Conservation (phyloP, 2,797 vertebrate genomes). For the Bradypus variegatus region DNA sequence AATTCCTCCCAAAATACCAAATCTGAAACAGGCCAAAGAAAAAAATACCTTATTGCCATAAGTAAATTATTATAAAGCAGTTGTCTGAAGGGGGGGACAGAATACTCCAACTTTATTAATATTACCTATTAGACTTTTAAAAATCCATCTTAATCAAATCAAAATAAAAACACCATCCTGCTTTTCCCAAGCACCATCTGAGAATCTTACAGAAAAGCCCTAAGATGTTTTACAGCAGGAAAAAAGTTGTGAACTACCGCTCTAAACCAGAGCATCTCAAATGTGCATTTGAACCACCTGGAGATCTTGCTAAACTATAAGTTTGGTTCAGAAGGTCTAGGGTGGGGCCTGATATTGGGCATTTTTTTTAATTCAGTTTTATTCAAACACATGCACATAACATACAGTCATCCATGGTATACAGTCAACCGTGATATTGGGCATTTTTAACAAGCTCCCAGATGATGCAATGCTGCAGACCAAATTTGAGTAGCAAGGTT, state of each 20-base stretch:
- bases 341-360: background rate
- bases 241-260: background rate
- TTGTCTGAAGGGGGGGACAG: background rate
- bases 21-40: background rate
- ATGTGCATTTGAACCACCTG: background rate
- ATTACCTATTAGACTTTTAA: background rate
- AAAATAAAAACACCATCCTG: background rate
- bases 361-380: too few relatives aligned
- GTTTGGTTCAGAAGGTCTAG: constrained; percentile 1
- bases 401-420: too few relatives aligned
- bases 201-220: constrained; percentile 5
- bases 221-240: background rate
- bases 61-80: constrained; percentile 13
- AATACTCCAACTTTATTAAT: constrained; percentile 12
- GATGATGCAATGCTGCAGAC: background rate
- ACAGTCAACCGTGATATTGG: too few relatives aligned
- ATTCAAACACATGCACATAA: too few relatives aligned
- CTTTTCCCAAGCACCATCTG: background rate
- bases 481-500: constrained; percentile 15
- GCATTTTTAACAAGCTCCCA: constrained; percentile 7
- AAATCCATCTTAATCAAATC: too few relatives aligned
- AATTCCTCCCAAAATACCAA: background rate
- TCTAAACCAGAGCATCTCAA: background rate
- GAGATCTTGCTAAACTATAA: background rate
- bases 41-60: background rate